These are phyloP conservation scores for Aphaenogaster ashmeadi DNA, from an alignment of 1,140 invertebrate genomes.

Conservation along the genomic window DNA sequence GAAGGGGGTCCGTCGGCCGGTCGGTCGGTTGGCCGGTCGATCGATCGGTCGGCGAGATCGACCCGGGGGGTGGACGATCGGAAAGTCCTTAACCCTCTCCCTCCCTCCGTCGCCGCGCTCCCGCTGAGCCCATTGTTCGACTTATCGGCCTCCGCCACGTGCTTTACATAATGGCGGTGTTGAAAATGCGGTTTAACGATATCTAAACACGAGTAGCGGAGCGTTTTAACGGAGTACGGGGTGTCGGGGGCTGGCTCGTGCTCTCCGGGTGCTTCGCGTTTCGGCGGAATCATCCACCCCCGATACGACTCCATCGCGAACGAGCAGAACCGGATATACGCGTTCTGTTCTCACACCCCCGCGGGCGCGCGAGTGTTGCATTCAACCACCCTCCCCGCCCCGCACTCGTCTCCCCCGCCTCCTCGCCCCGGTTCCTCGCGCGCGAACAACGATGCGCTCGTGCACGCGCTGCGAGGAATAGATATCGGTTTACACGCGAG, in stretches of 20 bases:
- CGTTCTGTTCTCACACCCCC: conserved; percentile 25
- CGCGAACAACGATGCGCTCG: conserved; percentile 35
- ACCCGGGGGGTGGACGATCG: conserved; percentile 19
- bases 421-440: conserved; percentile 26
- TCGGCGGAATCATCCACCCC: conserved; percentile 69
- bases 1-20: background rate
- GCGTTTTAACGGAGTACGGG: conserved; percentile 71
- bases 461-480: conserved; percentile 77
- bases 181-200: conserved; percentile 85
- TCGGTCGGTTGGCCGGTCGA: conserved; percentile 44
- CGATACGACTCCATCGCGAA: conserved; percentile 62
- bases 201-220: conserved; percentile 83
- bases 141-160: conserved; percentile 85
- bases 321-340: conserved; percentile 68
- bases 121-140: conserved; percentile 81
- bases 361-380: conserved; percentile 19
- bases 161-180: conserved; percentile 85
- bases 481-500: conserved; percentile 83
- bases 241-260: conserved; percentile 30
- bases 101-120: background rate
- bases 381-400: background rate
- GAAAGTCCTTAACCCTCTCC: conserved; percentile 65
- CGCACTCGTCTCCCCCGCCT: background rate
- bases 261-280: conserved; percentile 17
- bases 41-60: conserved; percentile 45